Conservation (phyloP, 2,888 invertebrate species). For the Drosophila infuscata region DNA sequence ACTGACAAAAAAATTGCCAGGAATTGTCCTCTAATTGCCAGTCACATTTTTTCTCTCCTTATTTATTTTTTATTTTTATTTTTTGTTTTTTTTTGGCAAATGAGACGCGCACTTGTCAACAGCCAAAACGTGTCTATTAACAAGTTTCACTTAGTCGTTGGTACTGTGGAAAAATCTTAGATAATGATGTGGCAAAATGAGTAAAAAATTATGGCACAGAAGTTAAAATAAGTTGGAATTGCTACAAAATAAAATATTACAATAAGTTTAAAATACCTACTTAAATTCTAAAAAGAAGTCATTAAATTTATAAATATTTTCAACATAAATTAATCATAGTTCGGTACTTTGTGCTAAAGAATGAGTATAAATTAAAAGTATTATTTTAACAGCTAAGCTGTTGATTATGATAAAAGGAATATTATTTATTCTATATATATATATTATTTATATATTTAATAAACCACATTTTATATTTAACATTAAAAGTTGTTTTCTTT, state of each 20-base stretch:
- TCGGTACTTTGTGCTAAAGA: background rate
- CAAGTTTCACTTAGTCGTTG: conserved; percentile 40
- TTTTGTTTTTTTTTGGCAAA: conserved; percentile 52
- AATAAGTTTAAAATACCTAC: no score
- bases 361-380: background rate
- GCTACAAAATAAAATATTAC: background rate
- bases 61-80: conserved; percentile 21
- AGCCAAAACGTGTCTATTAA: conserved; percentile 61
- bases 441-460: background rate
- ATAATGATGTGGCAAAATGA: conserved; percentile 1
- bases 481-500: background rate
- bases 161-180: conserved; percentile 25
- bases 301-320: background rate
- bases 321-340: background rate
- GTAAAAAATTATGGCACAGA: background rate
- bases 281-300: no score
- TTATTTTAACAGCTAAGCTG: background rate
- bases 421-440: background rate
- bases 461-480: background rate
- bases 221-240: background rate
- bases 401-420: background rate
- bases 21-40: conserved; percentile 49
- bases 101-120: conserved; percentile 66
- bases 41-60: conserved; percentile 25
- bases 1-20: conserved; percentile 20